These are phyloP conservation scores for Cheilosia vulpina DNA, from an alignment of 2,888 invertebrate species.

Conservation along the genomic window DNA sequence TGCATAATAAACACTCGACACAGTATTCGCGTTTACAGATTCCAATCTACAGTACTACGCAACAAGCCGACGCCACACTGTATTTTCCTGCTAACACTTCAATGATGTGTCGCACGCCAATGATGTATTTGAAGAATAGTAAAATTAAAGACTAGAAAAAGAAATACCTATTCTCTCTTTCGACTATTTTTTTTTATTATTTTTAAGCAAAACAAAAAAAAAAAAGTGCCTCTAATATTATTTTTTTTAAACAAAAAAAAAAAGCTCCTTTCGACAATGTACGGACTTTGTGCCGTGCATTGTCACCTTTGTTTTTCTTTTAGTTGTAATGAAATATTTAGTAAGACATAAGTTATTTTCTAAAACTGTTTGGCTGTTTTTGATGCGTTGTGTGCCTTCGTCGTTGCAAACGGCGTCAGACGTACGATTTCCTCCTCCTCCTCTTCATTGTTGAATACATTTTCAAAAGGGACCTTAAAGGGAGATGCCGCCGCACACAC, in stretches of 20 bases:
- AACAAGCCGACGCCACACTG: slow-evolving; percentile 8
- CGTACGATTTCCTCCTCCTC: slow-evolving; percentile 59
- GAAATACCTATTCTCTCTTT: slow-evolving; percentile 44
- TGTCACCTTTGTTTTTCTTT: slow-evolving; percentile 71
- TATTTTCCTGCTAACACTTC: slow-evolving; percentile 21
- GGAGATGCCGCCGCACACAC: slow-evolving; percentile 21
- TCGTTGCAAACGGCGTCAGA: slow-evolving; percentile 72
- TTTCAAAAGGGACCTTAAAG: slow-evolving; percentile 15
- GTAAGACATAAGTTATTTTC: slow-evolving; percentile 73
- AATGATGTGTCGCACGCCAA: slow-evolving; percentile 14
- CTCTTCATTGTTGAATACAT: slow-evolving; percentile 26
- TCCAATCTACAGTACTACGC: background rate
- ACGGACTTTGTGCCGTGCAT: slow-evolving; percentile 59
- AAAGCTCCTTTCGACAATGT: slow-evolving; percentile 51
- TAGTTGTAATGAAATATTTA: slow-evolving; percentile 72
- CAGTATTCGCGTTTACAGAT: background rate
- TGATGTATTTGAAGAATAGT: slow-evolving; percentile 37
- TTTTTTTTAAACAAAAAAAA: slow-evolving; percentile 27
- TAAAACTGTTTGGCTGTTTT: slow-evolving; percentile 71
- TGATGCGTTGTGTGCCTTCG: slow-evolving; percentile 74
- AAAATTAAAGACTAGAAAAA: slow-evolving; percentile 33
- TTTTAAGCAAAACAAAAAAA: slow-evolving; percentile 44
- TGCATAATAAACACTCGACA: too few relatives aligned
- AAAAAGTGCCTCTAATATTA: slow-evolving; percentile 28
- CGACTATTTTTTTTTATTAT: slow-evolving; percentile 34